Base-by-base conservation (phyloP, 2,797 vertebrate species). In the Urocyon cinereoargenteus region DNA sequence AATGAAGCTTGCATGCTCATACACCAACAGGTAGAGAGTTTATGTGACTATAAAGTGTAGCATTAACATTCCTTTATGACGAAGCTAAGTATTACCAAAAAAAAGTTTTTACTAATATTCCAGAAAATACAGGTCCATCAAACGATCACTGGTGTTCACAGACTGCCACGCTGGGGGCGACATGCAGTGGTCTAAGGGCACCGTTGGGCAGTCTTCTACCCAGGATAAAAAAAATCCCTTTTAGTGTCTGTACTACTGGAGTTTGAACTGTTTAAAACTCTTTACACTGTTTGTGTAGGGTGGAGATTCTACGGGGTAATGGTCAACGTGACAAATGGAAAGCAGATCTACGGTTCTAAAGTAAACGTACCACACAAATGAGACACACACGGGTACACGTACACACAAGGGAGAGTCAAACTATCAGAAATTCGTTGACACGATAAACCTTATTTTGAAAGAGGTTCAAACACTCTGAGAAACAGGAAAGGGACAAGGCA, bases 401-500 rank as follows among this genome's bases (percentile, higher is more conserved):
- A 3, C 79, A 62, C 24, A 62, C 28, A 62, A 53, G 19, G 26
- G 36, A 90, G 31, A 66, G 57, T 15, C 79, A 86, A 87, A 82
- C 11, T 24, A 75, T 78, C 73, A 78, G 59, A 90, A 94, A 91
- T 24, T 79, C 53, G 51, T 0, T 73, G 36, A 87, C 22, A 45
- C 57, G 81, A 40, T 77, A 73, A 62, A 81, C 79, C 51, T 86
- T 86, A 66, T 64, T 64, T 55, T 92, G 11, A 88, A 94, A 89
- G 36, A 92, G 36, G 49, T 26, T 49, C 55, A 79, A 95, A 66
- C 59, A 83, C 24, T 49, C 53, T 59, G 36, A 77, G 13, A 83
- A 94, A 73, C 21, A 49, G 19, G 10, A 7, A 81, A 51, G 26
- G 40, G 11, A 68, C 2, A 40, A 73, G 12, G 9, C 16, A 51